Evolutionary conservation across 1,140 invertebrate genomes (phyloP).

Genomic region (Euglossa dilemma): DNA sequence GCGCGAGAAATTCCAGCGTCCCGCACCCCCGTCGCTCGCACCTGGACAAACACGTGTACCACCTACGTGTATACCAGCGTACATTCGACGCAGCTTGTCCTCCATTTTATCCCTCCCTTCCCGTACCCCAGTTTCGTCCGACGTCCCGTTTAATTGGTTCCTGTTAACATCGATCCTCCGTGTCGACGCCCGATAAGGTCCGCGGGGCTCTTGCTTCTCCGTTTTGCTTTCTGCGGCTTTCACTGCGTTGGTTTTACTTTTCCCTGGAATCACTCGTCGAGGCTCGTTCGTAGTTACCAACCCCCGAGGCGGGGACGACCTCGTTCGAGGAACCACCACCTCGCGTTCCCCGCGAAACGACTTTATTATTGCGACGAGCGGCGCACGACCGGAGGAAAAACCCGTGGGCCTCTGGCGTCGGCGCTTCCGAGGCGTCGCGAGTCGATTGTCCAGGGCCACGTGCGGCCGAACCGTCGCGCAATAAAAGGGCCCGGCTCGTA

Average conservation of each 20-base stretch:
- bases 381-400: neutral
- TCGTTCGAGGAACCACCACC: neutral
- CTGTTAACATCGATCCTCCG: slow-evolving; percentile 16
- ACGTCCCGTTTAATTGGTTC: slow-evolving; percentile 36
- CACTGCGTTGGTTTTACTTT: slow-evolving; percentile 14
- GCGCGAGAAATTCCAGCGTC: slow-evolving; percentile 16
- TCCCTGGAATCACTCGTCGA: neutral
- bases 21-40: neutral
- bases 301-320: too few relatives aligned
- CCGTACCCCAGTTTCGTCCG: slow-evolving; percentile 9
- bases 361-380: slow-evolving; percentile 52
- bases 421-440: neutral
- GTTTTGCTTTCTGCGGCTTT: slow-evolving; percentile 17
- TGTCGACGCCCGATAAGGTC: neutral
- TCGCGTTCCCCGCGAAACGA: slow-evolving; percentile 1
- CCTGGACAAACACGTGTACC: slow-evolving; percentile 46
- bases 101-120: neutral
- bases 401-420: neutral
- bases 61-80: neutral
- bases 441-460: slow-evolving; percentile 45
- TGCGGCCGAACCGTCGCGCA: slow-evolving; percentile 39
- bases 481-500: slow-evolving; percentile 60
- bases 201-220: too few relatives aligned
- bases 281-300: too few relatives aligned
- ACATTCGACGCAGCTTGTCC: neutral